Conservation (phyloP, 1,140 invertebrate species). For the Linepithema humile region DNA sequence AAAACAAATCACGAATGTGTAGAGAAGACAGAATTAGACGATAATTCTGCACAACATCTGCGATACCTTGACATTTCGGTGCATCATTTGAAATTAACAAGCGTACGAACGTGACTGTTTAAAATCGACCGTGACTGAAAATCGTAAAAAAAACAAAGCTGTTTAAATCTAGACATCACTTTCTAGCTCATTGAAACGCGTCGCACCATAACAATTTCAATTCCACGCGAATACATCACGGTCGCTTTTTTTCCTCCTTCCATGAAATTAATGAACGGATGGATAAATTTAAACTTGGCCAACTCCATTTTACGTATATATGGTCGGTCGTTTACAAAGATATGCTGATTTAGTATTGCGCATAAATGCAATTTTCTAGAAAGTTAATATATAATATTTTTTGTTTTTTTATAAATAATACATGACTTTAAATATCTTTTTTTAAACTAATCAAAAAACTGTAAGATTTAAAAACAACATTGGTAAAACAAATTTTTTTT, state of each 20-base stretch:
- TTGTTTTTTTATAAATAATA: not conserved
- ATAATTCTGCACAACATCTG: not conserved
- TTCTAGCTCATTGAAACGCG: slow-evolving; percentile 25
- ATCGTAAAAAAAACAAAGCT: not conserved
- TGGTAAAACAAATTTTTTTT: too few species aligned
- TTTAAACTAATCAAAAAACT: too few species aligned
- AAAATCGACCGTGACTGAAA: slow-evolving; percentile 30
- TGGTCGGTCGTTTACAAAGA: not conserved
- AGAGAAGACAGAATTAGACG: not conserved
- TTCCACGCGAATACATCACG: slow-evolving; percentile 2
- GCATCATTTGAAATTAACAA: not conserved
- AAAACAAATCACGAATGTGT: not conserved
- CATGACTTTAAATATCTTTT: not conserved
- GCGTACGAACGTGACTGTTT: not conserved
- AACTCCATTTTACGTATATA: not conserved
- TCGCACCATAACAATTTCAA: slow-evolving; percentile 4
- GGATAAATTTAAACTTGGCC: not conserved
- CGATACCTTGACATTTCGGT: not conserved
- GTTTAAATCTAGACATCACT: not conserved
- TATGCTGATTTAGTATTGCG: not conserved
- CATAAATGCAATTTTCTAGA: not conserved
- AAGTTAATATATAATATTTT: not conserved
- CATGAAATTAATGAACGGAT: not conserved
- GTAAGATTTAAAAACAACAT: too few species aligned
- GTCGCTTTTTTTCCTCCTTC: not conserved